phyloP scores from a whole-genome alignment of 2,888 invertebrate species.

The Julus scandinavius region DNA sequence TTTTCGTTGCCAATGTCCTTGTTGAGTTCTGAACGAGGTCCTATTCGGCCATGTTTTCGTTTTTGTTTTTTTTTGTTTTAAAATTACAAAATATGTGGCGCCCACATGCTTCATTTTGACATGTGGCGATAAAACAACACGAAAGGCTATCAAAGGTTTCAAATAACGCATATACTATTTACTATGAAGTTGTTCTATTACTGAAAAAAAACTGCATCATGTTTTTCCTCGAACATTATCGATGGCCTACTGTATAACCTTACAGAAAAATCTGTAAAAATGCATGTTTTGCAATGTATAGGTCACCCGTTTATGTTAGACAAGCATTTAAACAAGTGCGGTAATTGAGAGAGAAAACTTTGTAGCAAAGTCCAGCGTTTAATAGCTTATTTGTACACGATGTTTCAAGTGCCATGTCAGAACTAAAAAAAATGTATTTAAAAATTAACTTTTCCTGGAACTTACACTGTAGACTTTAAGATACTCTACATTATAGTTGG shows the following conservation, averaged over 20 bases:
- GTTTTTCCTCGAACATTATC: background rate
- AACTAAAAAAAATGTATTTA: background rate
- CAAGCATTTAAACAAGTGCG: background rate
- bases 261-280: background rate
- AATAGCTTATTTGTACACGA: too few relatives aligned
- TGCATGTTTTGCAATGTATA: background rate
- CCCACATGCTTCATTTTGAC: conserved; percentile 31
- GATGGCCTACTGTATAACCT: conserved; percentile 2
- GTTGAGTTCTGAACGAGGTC: background rate
- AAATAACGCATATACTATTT: conserved; percentile 18
- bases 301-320: conserved; percentile 1
- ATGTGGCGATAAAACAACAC: conserved; percentile 29
- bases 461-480: too few relatives aligned
- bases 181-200: background rate
- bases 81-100: conserved; percentile 34
- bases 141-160: conserved; percentile 16
- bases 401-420: background rate
- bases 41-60: background rate
- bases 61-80: background rate
- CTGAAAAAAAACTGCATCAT: conserved; percentile 1
- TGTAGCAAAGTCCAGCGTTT: background rate
- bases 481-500: too few relatives aligned
- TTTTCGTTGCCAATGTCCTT: background rate
- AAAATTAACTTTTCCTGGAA: too few relatives aligned
- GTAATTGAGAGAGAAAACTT: background rate